Conservation (phyloP, 2,797 vertebrate genomes). For the Neosilurus hyrtlii region DNA sequence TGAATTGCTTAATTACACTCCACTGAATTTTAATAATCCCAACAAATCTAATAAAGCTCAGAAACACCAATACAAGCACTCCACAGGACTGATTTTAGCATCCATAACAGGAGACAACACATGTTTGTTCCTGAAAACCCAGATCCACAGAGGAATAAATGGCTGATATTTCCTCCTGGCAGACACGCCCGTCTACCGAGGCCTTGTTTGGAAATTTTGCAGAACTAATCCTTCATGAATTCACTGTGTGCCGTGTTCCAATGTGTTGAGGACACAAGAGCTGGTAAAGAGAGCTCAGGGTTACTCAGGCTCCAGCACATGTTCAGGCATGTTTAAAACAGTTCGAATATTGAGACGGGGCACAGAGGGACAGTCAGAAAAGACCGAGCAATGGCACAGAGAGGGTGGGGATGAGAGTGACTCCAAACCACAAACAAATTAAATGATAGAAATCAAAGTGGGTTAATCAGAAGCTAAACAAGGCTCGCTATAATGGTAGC, state of each 20-base stretch:
- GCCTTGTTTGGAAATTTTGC: background rate
- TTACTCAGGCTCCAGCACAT: constrained; percentile 25
- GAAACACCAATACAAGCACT: background rate
- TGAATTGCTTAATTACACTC: constrained; percentile 6
- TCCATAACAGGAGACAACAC: background rate
- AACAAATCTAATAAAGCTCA: background rate
- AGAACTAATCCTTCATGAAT: background rate
- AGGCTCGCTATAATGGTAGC: background rate
- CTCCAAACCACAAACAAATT: constrained; percentile 38
- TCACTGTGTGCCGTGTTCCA: background rate
- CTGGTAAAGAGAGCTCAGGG: constrained; percentile 10
- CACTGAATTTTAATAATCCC: background rate
- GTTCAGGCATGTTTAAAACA: constrained; percentile 35
- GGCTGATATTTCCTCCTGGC: constrained; percentile 11
- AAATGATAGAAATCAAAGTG: constrained; percentile 22
- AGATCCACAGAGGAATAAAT: constrained; percentile 1
- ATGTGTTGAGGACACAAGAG: background rate
- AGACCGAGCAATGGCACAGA: background rate
- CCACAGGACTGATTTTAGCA: background rate
- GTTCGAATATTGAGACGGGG: background rate
- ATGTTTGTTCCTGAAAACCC: background rate
- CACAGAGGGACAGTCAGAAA: background rate
- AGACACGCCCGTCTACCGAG: background rate
- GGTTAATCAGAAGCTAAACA: constrained; percentile 3
- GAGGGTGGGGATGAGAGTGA: constrained; percentile 6